Conservation (phyloP, 1,140 invertebrate genomes). For the Phortica variegata region DNA sequence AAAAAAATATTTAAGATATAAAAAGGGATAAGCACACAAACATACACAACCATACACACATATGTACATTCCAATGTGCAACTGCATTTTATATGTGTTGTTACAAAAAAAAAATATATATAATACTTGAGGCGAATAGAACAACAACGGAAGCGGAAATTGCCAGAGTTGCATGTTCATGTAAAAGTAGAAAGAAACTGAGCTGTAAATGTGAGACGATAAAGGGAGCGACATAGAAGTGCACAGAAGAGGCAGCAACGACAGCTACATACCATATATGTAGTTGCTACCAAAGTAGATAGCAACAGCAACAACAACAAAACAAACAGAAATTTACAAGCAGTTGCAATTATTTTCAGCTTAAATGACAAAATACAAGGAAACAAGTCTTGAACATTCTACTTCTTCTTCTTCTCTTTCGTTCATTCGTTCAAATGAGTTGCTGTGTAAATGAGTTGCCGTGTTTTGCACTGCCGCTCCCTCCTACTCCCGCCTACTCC, state of each 20-base stretch:
- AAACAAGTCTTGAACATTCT: conserved; percentile 54
- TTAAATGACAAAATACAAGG: conserved; percentile 57
- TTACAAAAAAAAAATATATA: conserved; percentile 7
- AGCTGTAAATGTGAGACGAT: too few relatives aligned
- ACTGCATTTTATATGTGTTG: too few relatives aligned
- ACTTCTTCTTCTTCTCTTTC: conserved; percentile 31
- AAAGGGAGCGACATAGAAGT: too few relatives aligned
- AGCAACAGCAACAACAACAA: conserved; percentile 21
- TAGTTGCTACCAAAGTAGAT: conserved; percentile 24
- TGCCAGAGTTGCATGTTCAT: conserved; percentile 44
- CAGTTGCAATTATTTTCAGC: conserved; percentile 57
- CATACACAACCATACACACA: too few relatives aligned
- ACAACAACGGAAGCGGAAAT: conserved; percentile 49
- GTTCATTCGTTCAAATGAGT: conserved; percentile 17
- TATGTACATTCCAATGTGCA: too few relatives aligned
- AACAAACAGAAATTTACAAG: conserved; percentile 45
- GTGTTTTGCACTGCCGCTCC: too few relatives aligned
- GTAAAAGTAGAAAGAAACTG: too few relatives aligned
- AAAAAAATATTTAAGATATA: background rate
- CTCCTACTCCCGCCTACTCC: too few relatives aligned
- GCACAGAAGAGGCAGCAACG: conserved; percentile 34
- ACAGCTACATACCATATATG: too few relatives aligned
- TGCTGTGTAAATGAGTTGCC: conserved; percentile 30
- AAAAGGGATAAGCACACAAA: too few relatives aligned
- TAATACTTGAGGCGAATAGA: conserved; percentile 25